Evolutionary conservation across 2,888 invertebrate genomes (phyloP).

Genomic region (Andrena bucephala): DNA sequence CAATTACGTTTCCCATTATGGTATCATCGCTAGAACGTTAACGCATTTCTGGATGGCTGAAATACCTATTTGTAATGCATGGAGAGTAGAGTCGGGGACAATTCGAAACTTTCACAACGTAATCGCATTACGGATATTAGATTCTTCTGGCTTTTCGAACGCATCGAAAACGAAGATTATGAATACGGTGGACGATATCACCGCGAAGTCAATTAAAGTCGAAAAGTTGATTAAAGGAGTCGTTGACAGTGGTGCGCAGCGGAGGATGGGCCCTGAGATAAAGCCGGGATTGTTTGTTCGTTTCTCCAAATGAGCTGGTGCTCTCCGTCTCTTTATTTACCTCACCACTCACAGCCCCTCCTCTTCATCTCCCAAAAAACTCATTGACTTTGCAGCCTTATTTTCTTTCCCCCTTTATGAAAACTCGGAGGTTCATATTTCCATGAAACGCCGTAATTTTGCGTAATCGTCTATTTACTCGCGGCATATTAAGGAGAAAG

Average conservation of each 20-base stretch:
- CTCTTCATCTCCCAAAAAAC: slow-evolving; percentile 37
- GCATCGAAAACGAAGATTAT: slow-evolving; percentile 10
- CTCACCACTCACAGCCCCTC: slow-evolving; percentile 32
- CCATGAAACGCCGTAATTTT: slow-evolving; percentile 14
- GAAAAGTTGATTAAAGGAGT: slow-evolving; percentile 69
- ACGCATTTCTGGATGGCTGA: background rate
- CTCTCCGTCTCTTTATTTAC: slow-evolving; percentile 61
- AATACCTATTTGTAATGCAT: background rate
- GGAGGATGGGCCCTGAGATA: slow-evolving; percentile 41
- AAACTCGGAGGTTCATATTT: slow-evolving; percentile 36
- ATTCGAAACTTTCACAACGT: background rate
- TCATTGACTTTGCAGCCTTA: slow-evolving; percentile 30
- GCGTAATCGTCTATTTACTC: slow-evolving; percentile 26
- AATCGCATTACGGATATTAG: slow-evolving; percentile 9
- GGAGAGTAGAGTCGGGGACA: too few relatives aligned
- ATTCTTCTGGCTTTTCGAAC: background rate
- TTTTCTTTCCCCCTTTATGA: slow-evolving; percentile 9
- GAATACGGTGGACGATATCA: slow-evolving; percentile 38
- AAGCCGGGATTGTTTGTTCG: slow-evolving; percentile 66
- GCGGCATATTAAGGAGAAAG: slow-evolving; percentile 3
- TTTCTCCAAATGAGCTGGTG: slow-evolving; percentile 66
- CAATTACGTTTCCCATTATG: slow-evolving; percentile 1
- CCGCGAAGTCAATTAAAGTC: slow-evolving; percentile 64
- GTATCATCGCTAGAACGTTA: background rate
- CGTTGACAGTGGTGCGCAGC: slow-evolving; percentile 41